Conservation (phyloP, 2,888 invertebrate species). For the Merodon equestris region DNA sequence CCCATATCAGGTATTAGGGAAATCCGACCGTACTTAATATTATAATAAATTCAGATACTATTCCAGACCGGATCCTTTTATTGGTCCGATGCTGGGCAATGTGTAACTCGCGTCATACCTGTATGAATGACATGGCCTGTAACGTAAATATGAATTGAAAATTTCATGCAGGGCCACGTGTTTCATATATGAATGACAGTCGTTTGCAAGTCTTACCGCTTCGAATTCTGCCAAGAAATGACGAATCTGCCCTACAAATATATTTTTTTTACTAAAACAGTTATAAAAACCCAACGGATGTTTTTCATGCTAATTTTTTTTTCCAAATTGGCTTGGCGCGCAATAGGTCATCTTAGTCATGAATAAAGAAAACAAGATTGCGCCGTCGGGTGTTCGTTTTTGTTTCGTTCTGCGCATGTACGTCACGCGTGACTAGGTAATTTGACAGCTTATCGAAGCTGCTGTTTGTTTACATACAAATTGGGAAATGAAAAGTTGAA, state of each 20-base stretch:
- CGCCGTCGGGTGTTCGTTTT: too few relatives aligned
- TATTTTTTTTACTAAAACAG: slow-evolving; percentile 5
- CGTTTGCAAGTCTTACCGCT: background rate
- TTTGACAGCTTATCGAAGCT: too few relatives aligned
- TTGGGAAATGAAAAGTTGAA: too few relatives aligned
- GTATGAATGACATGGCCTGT: background rate
- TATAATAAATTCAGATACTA: too few relatives aligned
- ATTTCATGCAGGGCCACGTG: background rate
- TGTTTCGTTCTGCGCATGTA: too few relatives aligned
- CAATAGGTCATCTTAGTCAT: background rate
- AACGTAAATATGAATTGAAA: background rate
- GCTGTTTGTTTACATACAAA: too few relatives aligned
- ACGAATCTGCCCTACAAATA: slow-evolving; percentile 1
- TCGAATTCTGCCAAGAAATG: background rate
- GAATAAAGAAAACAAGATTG: too few relatives aligned
- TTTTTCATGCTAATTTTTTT: background rate
- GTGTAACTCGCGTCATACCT: slow-evolving; percentile 1
- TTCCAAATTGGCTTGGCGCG: background rate
- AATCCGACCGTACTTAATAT: too few relatives aligned
- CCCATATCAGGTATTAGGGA: too few relatives aligned
- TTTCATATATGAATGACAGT: slow-evolving; percentile 3
- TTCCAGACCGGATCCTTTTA: too few relatives aligned
- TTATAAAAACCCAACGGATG: slow-evolving; percentile 1
- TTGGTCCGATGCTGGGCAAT: too few relatives aligned
- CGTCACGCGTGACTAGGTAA: too few relatives aligned